These are phyloP conservation scores for Antheraea pernyi DNA, from an alignment of 1,140 invertebrate species.

Conservation along the genomic window DNA sequence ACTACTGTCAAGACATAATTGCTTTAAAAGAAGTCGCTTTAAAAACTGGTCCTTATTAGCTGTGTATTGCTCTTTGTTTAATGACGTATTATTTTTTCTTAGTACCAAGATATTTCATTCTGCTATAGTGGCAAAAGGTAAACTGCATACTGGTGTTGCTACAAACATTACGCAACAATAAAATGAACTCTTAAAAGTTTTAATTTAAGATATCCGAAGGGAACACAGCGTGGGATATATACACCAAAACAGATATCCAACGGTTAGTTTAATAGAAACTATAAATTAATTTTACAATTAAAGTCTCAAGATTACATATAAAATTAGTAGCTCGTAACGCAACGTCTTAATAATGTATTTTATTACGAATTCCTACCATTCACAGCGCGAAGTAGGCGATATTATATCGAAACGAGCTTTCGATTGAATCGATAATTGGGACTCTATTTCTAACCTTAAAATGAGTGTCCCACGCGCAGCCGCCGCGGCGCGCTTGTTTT, in stretches of 20 bases:
- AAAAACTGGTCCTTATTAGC: too few species aligned
- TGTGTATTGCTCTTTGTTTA: too few species aligned
- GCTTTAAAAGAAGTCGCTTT: too few species aligned
- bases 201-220: not conserved
- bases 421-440: conserved; percentile 52
- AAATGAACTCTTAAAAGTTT: too few species aligned
- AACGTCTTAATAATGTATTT: conserved; percentile 6
- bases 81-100: too few species aligned
- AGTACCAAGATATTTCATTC: too few species aligned
- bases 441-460: conserved; percentile 56
- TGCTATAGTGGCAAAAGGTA: too few species aligned
- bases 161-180: too few species aligned
- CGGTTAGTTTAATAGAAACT: not conserved
- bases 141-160: too few species aligned
- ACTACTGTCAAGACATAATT: too few species aligned
- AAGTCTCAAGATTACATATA: not conserved
- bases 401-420: conserved; percentile 38
- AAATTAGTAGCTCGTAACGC: conserved; percentile 2
- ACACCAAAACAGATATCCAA: not conserved
- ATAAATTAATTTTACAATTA: conserved; percentile 2
- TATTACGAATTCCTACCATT: conserved; percentile 36
- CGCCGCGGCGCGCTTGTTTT: not conserved
- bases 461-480: conserved; percentile 48
- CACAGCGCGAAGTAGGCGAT: conserved; percentile 39
- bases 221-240: not conserved